phyloP scores from a whole-genome alignment of 2,113 vertebrate species.

The Protobothrops flavoviridis region DNA sequence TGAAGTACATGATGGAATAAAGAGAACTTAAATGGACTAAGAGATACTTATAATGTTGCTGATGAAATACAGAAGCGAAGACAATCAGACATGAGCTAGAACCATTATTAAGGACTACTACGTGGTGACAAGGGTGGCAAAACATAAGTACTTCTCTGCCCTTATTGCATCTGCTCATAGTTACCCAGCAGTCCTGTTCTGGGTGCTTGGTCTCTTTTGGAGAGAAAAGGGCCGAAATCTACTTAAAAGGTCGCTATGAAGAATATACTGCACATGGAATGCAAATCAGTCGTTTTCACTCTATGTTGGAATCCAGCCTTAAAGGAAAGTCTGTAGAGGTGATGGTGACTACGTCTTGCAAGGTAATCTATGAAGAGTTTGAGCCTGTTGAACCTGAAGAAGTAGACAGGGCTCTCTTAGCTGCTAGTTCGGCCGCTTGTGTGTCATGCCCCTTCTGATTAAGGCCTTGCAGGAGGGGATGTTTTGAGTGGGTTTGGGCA shows the following conservation, averaged over 20 bases:
- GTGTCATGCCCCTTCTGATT: neutral
- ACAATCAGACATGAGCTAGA: neutral
- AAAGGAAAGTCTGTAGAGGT: neutral
- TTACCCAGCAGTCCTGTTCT: neutral
- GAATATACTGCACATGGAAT: neutral
- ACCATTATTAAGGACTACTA: neutral
- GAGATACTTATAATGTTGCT: neutral
- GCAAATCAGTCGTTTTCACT: neutral
- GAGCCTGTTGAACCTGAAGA: neutral
- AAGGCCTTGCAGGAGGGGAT: neutral
- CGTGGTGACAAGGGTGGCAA: neutral
- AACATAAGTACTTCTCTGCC: neutral
- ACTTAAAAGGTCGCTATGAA: neutral
- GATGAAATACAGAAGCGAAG: neutral
- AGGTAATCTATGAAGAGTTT: neutral
- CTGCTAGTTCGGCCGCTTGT: neutral
- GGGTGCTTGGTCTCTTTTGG: neutral
- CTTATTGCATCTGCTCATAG: neutral
- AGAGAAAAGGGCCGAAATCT: neutral
- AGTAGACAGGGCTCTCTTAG: neutral
- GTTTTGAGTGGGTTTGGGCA: neutral
- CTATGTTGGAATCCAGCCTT: neutral
- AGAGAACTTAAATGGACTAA: neutral
- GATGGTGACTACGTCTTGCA: neutral
- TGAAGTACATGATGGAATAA: too few relatives aligned